These are phyloP conservation scores for Rutpela maculata DNA, from an alignment of 2,888 invertebrate genomes.

Conservation along the genomic window DNA sequence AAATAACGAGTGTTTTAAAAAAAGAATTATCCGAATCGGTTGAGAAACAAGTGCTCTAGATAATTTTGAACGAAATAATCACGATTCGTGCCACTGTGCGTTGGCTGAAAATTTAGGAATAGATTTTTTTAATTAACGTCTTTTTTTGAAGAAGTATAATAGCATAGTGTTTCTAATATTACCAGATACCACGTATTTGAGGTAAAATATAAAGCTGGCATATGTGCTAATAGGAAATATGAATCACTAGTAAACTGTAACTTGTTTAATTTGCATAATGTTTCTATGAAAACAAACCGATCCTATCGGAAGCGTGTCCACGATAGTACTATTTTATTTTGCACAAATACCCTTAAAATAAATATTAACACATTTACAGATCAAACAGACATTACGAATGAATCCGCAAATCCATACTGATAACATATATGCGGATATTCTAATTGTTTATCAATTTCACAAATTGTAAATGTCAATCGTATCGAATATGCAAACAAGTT, in stretches of 20 bases:
- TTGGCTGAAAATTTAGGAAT: too few species aligned
- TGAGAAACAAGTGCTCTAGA: too few species aligned
- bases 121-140: too few species aligned
- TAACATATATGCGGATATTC: constrained; percentile 10
- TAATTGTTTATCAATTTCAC: constrained; percentile 40
- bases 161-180: too few species aligned
- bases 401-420: constrained; percentile 18
- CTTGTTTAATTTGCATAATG: background rate
- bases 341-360: constrained; percentile 28
- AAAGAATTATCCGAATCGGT: too few species aligned
- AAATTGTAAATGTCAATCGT: constrained; percentile 45
- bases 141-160: too few species aligned
- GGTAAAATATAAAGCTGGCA: too few species aligned
- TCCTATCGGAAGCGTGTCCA: constrained; percentile 1
- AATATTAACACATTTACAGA: constrained; percentile 23
- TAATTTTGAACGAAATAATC: too few species aligned
- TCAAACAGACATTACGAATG: constrained; percentile 5
- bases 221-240: background rate
- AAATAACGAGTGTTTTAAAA: too few species aligned
- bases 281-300: background rate
- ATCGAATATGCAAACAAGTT: constrained; percentile 49
- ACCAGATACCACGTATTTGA: too few species aligned
- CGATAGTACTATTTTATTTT: constrained; percentile 2
- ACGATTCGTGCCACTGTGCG: too few species aligned
- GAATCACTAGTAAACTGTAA: background rate